phyloP scores from a whole-genome alignment of 2,888 invertebrate species.

The Rotaria magnacalcarata region DNA sequence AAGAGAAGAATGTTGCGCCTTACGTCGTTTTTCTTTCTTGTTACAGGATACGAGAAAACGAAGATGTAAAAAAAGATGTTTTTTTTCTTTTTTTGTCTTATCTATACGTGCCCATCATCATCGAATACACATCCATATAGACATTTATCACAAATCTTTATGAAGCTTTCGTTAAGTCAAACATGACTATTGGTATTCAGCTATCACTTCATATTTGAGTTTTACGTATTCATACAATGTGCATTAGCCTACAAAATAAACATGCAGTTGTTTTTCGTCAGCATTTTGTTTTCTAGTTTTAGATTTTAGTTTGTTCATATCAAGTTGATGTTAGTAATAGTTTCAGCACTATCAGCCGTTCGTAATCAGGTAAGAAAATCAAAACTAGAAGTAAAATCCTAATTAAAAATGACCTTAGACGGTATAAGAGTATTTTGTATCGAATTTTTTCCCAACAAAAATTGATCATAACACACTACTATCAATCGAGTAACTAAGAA shows the following conservation, averaged over 20 bases:
- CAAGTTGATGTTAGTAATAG: not conserved
- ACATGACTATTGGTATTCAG: not conserved
- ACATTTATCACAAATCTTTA: constrained; percentile 7
- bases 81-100: constrained; percentile 25
- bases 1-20: constrained; percentile 2
- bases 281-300: not conserved
- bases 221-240: not conserved
- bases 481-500: not conserved
- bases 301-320: not conserved
- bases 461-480: not conserved
- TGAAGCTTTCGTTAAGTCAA: constrained; percentile 13
- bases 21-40: constrained; percentile 12
- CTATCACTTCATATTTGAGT: not conserved
- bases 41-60: constrained; percentile 23
- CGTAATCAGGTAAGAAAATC: not conserved
- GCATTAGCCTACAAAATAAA: not conserved
- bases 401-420: too few species aligned
- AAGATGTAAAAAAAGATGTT: constrained; percentile 31
- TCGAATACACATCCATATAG: not conserved
- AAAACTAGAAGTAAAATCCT: not conserved
- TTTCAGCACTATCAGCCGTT: not conserved
- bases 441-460: not conserved
- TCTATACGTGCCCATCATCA: constrained; percentile 25
- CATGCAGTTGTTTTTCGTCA: too few species aligned
- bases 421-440: not conserved